Evolutionary conservation across 2,113 vertebrate species (phyloP).

Genomic region (Pelobates fuscus): DNA sequence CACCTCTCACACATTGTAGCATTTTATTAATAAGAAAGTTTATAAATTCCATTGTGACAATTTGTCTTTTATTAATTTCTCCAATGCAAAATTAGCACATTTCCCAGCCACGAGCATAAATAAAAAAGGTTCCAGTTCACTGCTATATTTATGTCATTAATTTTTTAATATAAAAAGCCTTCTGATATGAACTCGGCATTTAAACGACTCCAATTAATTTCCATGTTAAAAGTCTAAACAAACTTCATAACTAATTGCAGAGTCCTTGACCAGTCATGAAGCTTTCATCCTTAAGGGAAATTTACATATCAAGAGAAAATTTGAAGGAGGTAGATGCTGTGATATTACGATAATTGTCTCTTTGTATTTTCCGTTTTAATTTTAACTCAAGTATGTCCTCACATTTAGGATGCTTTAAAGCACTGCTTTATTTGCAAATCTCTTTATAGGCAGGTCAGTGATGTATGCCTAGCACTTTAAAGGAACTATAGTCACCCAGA

Average conservation of each 20-base stretch:
- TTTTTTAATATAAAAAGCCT: conserved; percentile 60
- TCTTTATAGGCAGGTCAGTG: neutral
- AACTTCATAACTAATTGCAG: conserved; percentile 59
- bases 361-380: conserved; percentile 14
- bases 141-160: conserved; percentile 63
- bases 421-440: neutral
- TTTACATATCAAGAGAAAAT: conserved; percentile 53
- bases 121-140: conserved; percentile 54
- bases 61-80: conserved; percentile 73
- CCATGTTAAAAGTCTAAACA: conserved; percentile 54
- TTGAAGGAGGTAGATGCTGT: conserved; percentile 10
- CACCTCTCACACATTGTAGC: conserved; percentile 57
- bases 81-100: conserved; percentile 66
- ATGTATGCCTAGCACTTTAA: too few species aligned
- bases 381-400: neutral
- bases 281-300: conserved; percentile 59
- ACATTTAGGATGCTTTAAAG: too few species aligned
- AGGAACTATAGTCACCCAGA: too few species aligned
- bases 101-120: conserved; percentile 57
- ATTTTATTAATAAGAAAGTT: conserved; percentile 63
- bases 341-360: conserved; percentile 46
- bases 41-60: conserved; percentile 57
- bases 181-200: conserved; percentile 66
- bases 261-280: conserved; percentile 62
- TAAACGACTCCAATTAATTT: conserved; percentile 70